Percentiles rank a stretch among this genome's conserved stretches.
Conservation (phyloP, 2,113 vertebrate species). For the Brevimyrus niger region DNA sequence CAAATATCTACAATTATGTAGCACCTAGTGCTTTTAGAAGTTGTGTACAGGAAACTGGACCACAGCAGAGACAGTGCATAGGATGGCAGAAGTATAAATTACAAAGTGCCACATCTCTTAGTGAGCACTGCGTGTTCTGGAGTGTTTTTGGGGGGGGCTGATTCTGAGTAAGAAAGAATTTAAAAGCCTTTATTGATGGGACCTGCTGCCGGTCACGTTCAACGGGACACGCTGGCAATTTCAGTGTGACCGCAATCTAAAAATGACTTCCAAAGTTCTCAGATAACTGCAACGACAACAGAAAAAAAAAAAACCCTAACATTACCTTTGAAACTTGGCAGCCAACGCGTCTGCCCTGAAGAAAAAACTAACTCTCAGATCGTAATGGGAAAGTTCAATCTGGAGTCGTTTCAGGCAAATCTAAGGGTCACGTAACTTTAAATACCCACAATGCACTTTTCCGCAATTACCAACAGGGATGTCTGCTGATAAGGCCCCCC, state of each 20-base stretch:
- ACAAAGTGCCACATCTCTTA: background rate
- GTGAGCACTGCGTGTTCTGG: background rate
- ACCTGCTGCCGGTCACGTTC: background rate
- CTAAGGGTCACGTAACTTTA: background rate
- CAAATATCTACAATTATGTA: background rate
- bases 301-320: background rate
- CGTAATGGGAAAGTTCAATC: background rate
- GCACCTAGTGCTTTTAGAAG: background rate
- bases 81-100: background rate
- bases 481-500: background rate
- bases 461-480: background rate
- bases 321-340: background rate
- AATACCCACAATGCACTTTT: background rate
- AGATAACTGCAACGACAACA: background rate
- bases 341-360: background rate
- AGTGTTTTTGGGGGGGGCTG: background rate
- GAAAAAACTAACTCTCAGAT: background rate
- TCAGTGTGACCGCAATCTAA: background rate
- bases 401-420: background rate
- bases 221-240: background rate
- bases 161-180: background rate
- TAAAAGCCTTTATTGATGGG: background rate
- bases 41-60: background rate
- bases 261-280: background rate
- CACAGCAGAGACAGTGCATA: background rate